Evolutionary conservation across 1,140 invertebrate species (phyloP), one percentile per base, ranked within the genome.

Genomic region (Diorhabda elongata): DNA sequence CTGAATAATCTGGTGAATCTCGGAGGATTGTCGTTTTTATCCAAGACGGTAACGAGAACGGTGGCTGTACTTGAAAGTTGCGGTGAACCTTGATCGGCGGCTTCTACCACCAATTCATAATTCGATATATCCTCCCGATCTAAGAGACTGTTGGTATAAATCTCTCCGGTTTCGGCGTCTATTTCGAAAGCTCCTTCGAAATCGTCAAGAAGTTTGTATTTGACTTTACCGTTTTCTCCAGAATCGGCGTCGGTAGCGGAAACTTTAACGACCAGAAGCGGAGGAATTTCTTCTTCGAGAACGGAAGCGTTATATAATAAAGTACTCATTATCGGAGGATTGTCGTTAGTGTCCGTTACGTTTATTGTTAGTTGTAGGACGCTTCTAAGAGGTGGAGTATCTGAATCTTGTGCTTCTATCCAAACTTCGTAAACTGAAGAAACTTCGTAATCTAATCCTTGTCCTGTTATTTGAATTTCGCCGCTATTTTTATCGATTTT

Each of bases 11-110:
- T 83, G 1, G 95, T 97, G 79, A 98, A 98, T 69, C 92, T 86
- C 0, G 96, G 96, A 6, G 94, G 93, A 81, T 97, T 97, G 80
- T 98, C 96, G 82, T 98, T 98, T 81, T 95, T 95, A 78, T 98
- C 95, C 11, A 91, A 79, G 9, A 98, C 88, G 4, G 89, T 92
- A 0, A 98, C 85, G 9, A 93, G 77, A 1, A 98, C 91, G 44
- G 92, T 95, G 0, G 95, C 89, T 0, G 92, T 91, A 5, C 95
- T 94, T 1, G 92, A 91, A 59, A 94, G 81, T 65, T 89, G 87
- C 0, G 94, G 93, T 45, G 86, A 85, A 2, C 96, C 96, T 76
- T 94, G 88, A 81, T 98, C 96, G 2, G 91, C 83, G 3, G 95
- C 96, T 82, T 94, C 90, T 0, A 98, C 89, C 3, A 90, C 86